These are phyloP conservation scores for Cistogaster globosa DNA, from an alignment of 2,888 invertebrate species.

Conservation along the genomic window DNA sequence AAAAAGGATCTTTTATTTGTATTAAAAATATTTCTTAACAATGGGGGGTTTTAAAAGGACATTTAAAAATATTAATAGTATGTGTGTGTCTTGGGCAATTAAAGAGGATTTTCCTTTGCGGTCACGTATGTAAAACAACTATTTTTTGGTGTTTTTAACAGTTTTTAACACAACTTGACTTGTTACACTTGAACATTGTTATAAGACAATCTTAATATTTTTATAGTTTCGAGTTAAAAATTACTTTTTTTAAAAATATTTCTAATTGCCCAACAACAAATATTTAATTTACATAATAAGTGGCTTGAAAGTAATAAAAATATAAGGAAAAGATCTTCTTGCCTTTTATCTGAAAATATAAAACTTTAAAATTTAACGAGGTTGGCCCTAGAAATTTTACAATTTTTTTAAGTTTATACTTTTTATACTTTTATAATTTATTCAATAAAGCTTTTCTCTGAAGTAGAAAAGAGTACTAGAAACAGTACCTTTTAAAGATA, in stretches of 20 bases:
- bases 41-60: slow-evolving; percentile 21
- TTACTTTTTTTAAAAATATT: background rate
- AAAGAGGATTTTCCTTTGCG: slow-evolving; percentile 2
- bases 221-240: background rate
- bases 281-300: slow-evolving; percentile 44
- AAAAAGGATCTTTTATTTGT: slow-evolving; percentile 7
- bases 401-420: too few relatives aligned
- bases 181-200: slow-evolving; percentile 35
- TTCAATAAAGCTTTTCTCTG: too few relatives aligned
- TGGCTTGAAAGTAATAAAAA: slow-evolving; percentile 24
- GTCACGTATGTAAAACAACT: slow-evolving; percentile 31
- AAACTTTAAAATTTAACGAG: too few relatives aligned
- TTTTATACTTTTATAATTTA: too few relatives aligned
- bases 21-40: background rate
- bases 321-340: background rate
- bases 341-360: too few relatives aligned
- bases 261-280: background rate
- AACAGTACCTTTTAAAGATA: too few relatives aligned
- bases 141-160: background rate
- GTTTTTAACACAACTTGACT: slow-evolving; percentile 40
- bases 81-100: background rate
- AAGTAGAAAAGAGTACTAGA: too few relatives aligned
- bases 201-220: background rate
- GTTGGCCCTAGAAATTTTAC: too few relatives aligned
- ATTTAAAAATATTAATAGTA: background rate